Percentiles rank a stretch among this genome's conserved stretches.
These are phyloP conservation scores for Corythornis madagascariensis DNA, from an alignment of 2,113 vertebrate species.

Conservation along the genomic window DNA sequence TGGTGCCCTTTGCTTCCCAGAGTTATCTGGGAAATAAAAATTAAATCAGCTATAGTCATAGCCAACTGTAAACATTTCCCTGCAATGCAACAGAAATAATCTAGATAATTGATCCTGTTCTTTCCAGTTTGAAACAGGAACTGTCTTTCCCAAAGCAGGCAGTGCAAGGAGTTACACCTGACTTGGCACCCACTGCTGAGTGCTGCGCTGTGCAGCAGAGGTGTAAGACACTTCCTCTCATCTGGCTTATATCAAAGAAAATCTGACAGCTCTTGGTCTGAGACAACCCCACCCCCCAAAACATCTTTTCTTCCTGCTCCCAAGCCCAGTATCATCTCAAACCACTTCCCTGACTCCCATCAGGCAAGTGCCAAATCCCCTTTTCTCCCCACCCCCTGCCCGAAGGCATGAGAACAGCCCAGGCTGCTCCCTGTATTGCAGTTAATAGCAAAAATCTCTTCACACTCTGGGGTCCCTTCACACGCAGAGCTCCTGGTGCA, in stretches of 20 bases:
- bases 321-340: neutral
- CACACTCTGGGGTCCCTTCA: neutral
- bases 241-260: neutral
- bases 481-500: neutral
- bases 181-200: neutral
- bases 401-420: neutral
- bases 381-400: neutral
- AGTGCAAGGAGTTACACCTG: neutral
- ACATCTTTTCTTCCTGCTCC: neutral
- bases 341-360: neutral
- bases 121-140: conserved; percentile 30
- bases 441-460: conserved; percentile 1
- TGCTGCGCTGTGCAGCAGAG: neutral
- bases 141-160: neutral
- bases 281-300: neutral
- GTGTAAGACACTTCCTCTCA: neutral
- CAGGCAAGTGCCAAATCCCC: neutral
- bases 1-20: conserved; percentile 19
- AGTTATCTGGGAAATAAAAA: conserved; percentile 1
- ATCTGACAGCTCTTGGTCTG: neutral
- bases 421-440: neutral
- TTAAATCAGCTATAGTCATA: conserved; percentile 28
- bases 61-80: conserved; percentile 43
- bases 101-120: neutral
- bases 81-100: neutral